Conservation (phyloP, 2,113 vertebrate genomes). For the Austrofundulus limnaeus region DNA sequence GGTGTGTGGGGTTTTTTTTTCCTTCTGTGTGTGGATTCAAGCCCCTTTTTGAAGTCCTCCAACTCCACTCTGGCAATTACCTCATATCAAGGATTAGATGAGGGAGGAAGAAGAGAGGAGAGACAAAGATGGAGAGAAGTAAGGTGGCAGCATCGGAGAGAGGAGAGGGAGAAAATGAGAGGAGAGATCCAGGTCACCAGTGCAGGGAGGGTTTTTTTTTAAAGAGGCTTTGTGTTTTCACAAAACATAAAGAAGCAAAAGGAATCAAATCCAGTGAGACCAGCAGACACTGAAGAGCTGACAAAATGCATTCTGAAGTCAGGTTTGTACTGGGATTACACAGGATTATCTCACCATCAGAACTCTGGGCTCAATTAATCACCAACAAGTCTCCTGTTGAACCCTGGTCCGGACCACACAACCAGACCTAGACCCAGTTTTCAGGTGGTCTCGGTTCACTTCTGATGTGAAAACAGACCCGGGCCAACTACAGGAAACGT, state of each 20-base stretch:
- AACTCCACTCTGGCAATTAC: constrained; percentile 75
- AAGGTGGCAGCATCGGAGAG: constrained; percentile 44
- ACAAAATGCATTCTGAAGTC: too few relatives aligned
- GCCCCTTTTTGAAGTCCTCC: constrained; percentile 75
- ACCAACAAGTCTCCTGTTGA: too few relatives aligned
- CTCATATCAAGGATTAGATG: constrained; percentile 81
- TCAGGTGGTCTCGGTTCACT: too few relatives aligned
- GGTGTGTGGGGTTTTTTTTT: constrained; percentile 5
- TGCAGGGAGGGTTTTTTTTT: constrained; percentile 29
- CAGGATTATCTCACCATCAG: too few relatives aligned
- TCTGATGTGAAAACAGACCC: too few relatives aligned
- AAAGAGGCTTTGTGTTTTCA: constrained; percentile 28
- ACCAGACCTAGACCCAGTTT: too few relatives aligned
- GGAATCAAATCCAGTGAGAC: too few relatives aligned
- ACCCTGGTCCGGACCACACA: too few relatives aligned
- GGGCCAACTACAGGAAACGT: too few relatives aligned
- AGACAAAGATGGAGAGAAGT: constrained; percentile 47
- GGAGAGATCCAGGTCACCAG: constrained; percentile 49
- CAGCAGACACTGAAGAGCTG: too few relatives aligned
- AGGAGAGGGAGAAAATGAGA: constrained; percentile 31
- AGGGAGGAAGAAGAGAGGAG: constrained; percentile 57
- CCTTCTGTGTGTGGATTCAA: constrained; percentile 58
- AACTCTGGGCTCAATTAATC: too few relatives aligned
- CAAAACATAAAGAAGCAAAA: constrained; percentile 45
- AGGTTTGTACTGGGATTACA: too few relatives aligned